These are phyloP conservation scores for Alloplasta piceator DNA, from an alignment of 2,888 invertebrate genomes.

Conservation along the genomic window DNA sequence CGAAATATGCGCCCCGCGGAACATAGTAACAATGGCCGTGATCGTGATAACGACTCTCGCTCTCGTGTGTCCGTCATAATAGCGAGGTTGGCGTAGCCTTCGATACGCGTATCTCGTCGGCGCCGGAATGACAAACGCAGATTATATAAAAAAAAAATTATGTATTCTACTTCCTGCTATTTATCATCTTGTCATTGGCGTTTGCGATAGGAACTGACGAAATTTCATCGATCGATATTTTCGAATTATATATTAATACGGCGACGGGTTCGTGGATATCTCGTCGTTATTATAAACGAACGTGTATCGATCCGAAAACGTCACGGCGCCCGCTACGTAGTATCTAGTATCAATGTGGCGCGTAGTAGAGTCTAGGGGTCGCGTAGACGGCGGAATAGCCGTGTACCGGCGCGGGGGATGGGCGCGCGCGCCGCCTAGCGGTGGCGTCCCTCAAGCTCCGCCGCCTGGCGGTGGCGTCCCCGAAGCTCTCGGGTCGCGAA, in stretches of 20 bases:
- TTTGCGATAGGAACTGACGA: no score
- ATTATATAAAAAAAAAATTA: conserved; percentile 48
- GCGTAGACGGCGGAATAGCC: background rate
- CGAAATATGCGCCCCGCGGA: conserved; percentile 18
- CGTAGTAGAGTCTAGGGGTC: background rate
- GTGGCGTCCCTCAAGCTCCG: conserved; percentile 19
- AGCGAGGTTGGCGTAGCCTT: conserved; percentile 37
- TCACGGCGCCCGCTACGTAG: background rate
- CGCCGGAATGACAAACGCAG: background rate
- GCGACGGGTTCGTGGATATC: no score
- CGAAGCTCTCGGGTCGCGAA: background rate
- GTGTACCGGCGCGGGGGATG: background rate
- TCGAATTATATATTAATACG: conserved; percentile 14
- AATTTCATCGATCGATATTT: conserved; percentile 9
- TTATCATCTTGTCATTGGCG: no score
- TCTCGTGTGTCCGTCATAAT: conserved; percentile 12
- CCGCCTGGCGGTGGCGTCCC: conserved; percentile 23
- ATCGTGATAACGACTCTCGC: conserved; percentile 53
- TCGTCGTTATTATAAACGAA: background rate
- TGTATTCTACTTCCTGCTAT: no score
- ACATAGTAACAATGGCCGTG: conserved; percentile 41
- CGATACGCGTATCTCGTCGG: conserved; percentile 17
- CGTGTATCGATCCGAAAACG: conserved; percentile 16
- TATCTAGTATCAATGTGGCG: background rate
- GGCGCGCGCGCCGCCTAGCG: conserved; percentile 9